Base-by-base conservation (phyloP, 2,888 invertebrate genomes). In the Podabrus alpinus region DNA sequence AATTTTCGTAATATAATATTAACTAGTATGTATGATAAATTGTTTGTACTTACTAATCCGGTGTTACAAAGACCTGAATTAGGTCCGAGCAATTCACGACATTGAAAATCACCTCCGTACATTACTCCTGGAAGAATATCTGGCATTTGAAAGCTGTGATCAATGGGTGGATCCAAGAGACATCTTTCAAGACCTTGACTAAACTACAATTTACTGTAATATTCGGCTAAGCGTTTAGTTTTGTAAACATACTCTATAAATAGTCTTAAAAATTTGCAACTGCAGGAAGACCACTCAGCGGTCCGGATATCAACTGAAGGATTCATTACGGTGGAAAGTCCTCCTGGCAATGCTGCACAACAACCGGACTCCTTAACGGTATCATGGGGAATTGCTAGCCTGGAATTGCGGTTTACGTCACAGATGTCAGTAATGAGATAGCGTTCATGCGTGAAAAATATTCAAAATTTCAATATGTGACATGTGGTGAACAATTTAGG, bases 31-130 rank as follows among this genome's bases (percentile, higher is more conserved):
- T 45, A n/a, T 1, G 7, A 61, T 19, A 61, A 61, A 61, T 61
- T 61, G 13, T 16, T 15, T 19, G 19, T 25, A 83, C 86, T 85
- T 82, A 87, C 86, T 59, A 85, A 76, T 74, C 83, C 85, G 16
- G 84, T 78, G 71, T 84, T 83, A 80, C 90, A 90, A 64, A 87
- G 82, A 1, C 81, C 85, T 2, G 89, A 88, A 3, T 87, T 87
- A 0, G 85, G 84, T 9, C 89, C 89, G 81, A 90, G 89, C 73
- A 88, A 86, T 62, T 90, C 85, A 1, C 88, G 84, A 80, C 91
- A 91, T 82, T 91, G 91, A 80, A 89, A 89, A 80, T 90, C 88
- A 1, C 88, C 89, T 79, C 89, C 89, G 82, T 91, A 91, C 88
- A 90, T 89, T 45, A 89, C 89, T 9, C 91, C 91, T 1, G 87